Evolutionary conservation across 1,140 invertebrate species (phyloP).

Genomic region (Zophobas atratus): DNA sequence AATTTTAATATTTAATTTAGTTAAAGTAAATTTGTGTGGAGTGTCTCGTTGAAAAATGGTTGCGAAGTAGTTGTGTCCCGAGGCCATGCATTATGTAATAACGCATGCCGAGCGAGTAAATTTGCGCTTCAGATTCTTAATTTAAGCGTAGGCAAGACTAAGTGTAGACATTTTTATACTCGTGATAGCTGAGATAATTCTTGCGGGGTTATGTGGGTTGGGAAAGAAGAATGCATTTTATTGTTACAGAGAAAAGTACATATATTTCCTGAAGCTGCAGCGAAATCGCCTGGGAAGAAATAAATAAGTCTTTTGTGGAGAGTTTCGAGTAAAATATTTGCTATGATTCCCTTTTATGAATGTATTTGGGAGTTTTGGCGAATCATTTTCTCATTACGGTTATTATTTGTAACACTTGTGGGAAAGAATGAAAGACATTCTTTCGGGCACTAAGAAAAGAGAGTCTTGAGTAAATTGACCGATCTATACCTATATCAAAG

Average conservation of each 20-base stretch:
- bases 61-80: neutral
- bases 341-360: conserved; percentile 8
- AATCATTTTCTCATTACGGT: conserved; percentile 9
- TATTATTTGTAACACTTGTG: conserved; percentile 15
- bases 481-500: conserved; percentile 31
- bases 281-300: conserved; percentile 25
- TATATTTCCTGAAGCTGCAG: conserved; percentile 29
- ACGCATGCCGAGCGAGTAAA: conserved; percentile 21
- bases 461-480: conserved; percentile 35
- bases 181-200: conserved; percentile 21
- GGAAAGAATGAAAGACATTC: conserved; percentile 13
- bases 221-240: conserved; percentile 28
- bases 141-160: conserved; percentile 19
- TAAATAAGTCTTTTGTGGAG: conserved; percentile 31
- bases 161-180: conserved; percentile 35
- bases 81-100: conserved; percentile 20
- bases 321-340: conserved; percentile 19
- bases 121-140: conserved; percentile 36
- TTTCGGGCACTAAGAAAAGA: conserved; percentile 12
- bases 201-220: conserved; percentile 27
- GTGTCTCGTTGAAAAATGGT: conserved; percentile 13
- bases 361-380: neutral
- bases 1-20: too few relatives aligned
- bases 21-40: neutral
- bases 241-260: conserved; percentile 35